Conservation (phyloP, 2,113 vertebrate genomes). For the Montifringilla adamsi region DNA sequence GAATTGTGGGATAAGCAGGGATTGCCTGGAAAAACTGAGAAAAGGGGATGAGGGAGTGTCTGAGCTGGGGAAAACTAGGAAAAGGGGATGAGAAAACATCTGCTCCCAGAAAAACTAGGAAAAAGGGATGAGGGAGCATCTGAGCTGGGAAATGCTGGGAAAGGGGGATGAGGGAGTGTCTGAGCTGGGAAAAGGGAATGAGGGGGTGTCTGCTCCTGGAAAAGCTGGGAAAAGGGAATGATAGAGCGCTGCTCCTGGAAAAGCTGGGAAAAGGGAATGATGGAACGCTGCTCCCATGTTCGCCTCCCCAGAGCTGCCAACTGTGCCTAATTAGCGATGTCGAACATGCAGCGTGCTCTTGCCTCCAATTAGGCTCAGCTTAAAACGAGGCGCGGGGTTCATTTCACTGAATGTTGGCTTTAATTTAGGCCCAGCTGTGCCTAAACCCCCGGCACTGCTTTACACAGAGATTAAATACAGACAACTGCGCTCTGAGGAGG, state of each 20-base stretch:
- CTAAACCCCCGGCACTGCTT: background rate
- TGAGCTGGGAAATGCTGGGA: background rate
- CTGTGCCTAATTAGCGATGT: background rate
- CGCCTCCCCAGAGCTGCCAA: background rate
- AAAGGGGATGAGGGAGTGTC: background rate
- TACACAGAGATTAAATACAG: background rate
- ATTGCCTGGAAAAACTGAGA: background rate
- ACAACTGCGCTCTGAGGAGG: background rate
- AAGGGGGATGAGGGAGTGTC: background rate
- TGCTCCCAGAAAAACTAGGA: background rate
- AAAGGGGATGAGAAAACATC: no score
- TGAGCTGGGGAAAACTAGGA: background rate
- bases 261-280: no score
- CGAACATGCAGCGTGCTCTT: background rate
- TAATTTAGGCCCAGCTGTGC: background rate
- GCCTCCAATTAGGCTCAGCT: background rate
- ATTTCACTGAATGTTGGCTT: background rate
- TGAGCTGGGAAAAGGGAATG: background rate
- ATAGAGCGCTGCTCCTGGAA: background rate
- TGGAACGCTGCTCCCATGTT: background rate
- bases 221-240: background rate
- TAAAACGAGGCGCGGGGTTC: background rate
- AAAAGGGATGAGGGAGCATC: background rate
- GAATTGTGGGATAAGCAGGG: background rate
- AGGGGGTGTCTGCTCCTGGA: fast-evolving